These are phyloP conservation scores for Xestia ashworthii DNA, from an alignment of 2,888 invertebrate genomes.

Conservation along the genomic window DNA sequence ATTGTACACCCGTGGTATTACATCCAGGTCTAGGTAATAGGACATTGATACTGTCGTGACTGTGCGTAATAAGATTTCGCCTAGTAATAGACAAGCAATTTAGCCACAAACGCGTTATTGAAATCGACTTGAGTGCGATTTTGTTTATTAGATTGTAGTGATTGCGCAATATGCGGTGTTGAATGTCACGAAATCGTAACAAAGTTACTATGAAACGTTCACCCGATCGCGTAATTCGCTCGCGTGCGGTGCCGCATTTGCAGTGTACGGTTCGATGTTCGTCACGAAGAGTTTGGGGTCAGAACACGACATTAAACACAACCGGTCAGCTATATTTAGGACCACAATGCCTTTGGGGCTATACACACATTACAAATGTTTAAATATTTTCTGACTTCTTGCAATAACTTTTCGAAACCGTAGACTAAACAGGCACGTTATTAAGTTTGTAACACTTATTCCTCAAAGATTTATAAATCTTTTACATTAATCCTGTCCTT, in stretches of 20 bases:
- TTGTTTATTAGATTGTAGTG: constrained; percentile 71
- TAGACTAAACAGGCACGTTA: constrained; percentile 3
- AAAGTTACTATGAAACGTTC: constrained; percentile 78
- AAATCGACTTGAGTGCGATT: constrained; percentile 73
- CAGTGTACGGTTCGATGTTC: constrained; percentile 75
- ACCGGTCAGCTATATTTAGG: constrained; percentile 76
- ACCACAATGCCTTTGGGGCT: constrained; percentile 51
- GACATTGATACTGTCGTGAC: constrained; percentile 80
- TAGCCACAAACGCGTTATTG: constrained; percentile 72
- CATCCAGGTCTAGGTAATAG: constrained; percentile 77
- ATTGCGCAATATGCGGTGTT: constrained; percentile 76
- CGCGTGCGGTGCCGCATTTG: constrained; percentile 74
- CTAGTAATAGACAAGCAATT: constrained; percentile 74
- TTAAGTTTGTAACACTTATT: not conserved
- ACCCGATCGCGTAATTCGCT: constrained; percentile 80
- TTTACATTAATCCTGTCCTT: not conserved
- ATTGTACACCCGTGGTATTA: constrained; percentile 75
- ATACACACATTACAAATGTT: constrained; percentile 7
- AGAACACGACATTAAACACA: constrained; percentile 78
- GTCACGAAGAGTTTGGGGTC: constrained; percentile 83
- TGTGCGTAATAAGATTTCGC: constrained; percentile 77
- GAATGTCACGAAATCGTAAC: constrained; percentile 81
- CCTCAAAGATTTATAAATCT: not conserved
- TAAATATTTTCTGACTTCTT: constrained; percentile 8
- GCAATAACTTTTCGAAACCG: constrained; percentile 15